Evolutionary conservation across 2,113 vertebrate species (phyloP), one percentile per base, ranked within the genome.

Genomic region (Chamaea fasciata): DNA sequence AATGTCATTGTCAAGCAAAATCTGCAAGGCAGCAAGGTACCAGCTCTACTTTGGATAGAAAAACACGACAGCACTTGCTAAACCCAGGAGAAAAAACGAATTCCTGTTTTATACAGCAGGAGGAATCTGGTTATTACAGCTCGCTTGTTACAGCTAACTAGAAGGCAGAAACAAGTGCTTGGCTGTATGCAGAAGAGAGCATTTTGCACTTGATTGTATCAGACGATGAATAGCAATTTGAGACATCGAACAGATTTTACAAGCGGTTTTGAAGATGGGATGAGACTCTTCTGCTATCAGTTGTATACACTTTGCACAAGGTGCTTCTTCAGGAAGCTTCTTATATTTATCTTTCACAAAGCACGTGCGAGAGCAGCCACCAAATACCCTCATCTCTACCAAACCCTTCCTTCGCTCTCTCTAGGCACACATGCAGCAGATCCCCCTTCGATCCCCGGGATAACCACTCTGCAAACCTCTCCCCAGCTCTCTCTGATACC

Each of bases 1-100:
- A 91, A 88, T 39, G 39, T 22, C 83, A 89, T n/a, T 86, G 89
- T 69, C 67, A 97, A 75, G 70, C 52, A 87, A 89, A 94, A 94
- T 35, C 49, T 41, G 30, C 60, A 90, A 62, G 57, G 88, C 67
- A 64, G 70, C 42, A 78, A 94, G 80, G 77, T 71, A 90, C 24
- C 63, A 41, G 73, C 59, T 60, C 70, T 52, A 5, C 30, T 81
- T 62, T n/a, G 42, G 35, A 42, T 11, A 89, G 67, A 85, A 92
- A 87, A 91, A n/a, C 57, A 76, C 46, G 53, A 73, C 6, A 56
- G 63, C 37, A 57, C 13, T 85, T 76, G 70, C 30, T 85, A 85
- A 84, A 60, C 11, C 59, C 49, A 73, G 35, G 37, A 77, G 56
- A 57, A 75, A 70, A 83, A 62, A 70, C n/a, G 22, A 79, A 64